Conservation (phyloP, 1,140 invertebrate genomes). For the Heliconius melpomene region DNA sequence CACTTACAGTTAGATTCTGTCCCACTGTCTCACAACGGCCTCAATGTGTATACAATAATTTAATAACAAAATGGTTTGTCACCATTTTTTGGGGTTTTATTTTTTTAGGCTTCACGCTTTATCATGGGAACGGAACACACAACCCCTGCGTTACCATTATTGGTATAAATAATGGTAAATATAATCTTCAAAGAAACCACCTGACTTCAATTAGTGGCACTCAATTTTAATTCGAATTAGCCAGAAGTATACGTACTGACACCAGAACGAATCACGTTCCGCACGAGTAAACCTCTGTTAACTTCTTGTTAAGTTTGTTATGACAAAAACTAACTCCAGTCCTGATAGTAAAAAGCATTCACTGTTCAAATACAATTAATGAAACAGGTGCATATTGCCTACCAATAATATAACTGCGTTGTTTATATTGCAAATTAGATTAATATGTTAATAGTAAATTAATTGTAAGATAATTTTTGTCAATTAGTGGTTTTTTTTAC, state of each 20-base stretch:
- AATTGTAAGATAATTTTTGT: too few relatives aligned
- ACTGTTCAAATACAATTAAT: not conserved
- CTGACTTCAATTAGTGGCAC: not conserved
- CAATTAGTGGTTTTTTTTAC: too few relatives aligned
- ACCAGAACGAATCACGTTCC: conserved; percentile 19
- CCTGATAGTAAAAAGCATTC: not conserved
- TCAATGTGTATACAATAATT: too few relatives aligned
- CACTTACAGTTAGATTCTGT: too few relatives aligned
- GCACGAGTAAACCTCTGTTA: conserved; percentile 23
- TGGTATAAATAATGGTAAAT: too few relatives aligned
- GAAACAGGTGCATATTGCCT: not conserved
- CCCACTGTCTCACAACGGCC: too few relatives aligned
- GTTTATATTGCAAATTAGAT: not conserved
- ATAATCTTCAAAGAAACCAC: not conserved
- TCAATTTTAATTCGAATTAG: not conserved
- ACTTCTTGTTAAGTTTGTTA: conserved; percentile 18
- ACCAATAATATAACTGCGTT: not conserved
- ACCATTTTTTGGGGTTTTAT: too few relatives aligned
- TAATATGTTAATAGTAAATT: too few relatives aligned
- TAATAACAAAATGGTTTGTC: too few relatives aligned
- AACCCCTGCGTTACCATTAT: too few relatives aligned
- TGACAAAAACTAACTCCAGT: conserved; percentile 6
- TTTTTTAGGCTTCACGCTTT: too few relatives aligned
- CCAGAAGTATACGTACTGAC: not conserved
- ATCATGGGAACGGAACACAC: too few relatives aligned